Evolutionary conservation across 2,888 invertebrate genomes (phyloP).

Genomic region (Podabrus alpinus): DNA sequence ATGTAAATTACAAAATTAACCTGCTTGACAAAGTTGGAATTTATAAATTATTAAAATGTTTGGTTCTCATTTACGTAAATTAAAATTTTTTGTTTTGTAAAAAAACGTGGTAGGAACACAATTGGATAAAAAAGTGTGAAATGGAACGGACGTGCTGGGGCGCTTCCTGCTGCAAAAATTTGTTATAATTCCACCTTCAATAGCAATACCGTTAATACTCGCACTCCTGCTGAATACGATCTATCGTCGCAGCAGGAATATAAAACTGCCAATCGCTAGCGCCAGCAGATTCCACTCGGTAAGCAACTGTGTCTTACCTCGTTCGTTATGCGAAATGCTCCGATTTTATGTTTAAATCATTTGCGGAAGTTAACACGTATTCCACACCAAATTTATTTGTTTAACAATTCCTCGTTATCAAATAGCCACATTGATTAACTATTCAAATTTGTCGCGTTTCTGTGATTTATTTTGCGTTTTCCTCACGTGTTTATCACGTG

Average conservation of each 20-base stretch:
- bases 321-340: slow-evolving; percentile 19
- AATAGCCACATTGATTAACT: neutral
- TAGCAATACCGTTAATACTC: slow-evolving; percentile 20
- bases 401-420: neutral
- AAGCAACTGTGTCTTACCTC: slow-evolving; percentile 14
- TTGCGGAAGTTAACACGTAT: slow-evolving; percentile 4
- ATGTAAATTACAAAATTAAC: neutral
- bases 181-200: slow-evolving; percentile 16
- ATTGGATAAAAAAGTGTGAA: neutral
- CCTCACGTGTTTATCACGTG: slow-evolving; percentile 20
- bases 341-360: slow-evolving; percentile 16
- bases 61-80: neutral
- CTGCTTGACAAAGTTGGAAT: neutral
- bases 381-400: neutral
- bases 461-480: neutral
- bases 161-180: slow-evolving; percentile 3
- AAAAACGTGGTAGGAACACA: neutral
- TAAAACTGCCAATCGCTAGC: slow-evolving; percentile 21
- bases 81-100: neutral
- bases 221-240: slow-evolving; percentile 24
- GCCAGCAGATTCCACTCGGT: slow-evolving; percentile 20
- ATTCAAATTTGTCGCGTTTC: neutral
- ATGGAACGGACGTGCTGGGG: neutral
- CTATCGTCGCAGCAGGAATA: slow-evolving; percentile 23
- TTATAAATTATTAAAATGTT: neutral